These are phyloP conservation scores for Tetragonisca angustula DNA, from an alignment of 2,888 invertebrate genomes.

Conservation along the genomic window DNA sequence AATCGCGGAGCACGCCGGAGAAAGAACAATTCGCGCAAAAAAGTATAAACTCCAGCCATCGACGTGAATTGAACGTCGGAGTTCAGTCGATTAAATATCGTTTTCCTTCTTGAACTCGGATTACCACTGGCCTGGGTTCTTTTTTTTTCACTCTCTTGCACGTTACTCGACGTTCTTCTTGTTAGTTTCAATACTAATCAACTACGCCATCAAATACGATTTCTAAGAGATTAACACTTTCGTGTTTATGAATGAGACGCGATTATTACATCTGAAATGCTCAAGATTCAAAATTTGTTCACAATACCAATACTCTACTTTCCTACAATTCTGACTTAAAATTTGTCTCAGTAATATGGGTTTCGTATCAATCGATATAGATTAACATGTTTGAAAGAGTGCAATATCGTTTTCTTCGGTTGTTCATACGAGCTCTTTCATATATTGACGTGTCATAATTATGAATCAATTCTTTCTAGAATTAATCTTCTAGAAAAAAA, in stretches of 20 bases:
- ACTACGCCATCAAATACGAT: background rate
- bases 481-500: no score
- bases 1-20: background rate
- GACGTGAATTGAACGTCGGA: background rate
- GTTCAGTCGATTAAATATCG: constrained; percentile 34
- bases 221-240: background rate
- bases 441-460: no score
- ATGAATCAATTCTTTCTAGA: no score
- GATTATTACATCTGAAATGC: background rate
- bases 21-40: background rate
- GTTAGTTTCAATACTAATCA: background rate
- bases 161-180: no score
- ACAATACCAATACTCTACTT: no score
- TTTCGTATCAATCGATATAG: no score
- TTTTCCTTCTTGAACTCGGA: constrained; percentile 39
- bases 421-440: no score
- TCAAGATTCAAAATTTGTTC: no score
- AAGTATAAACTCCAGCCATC: background rate
- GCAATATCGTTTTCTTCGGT: no score
- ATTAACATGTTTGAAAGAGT: background rate
- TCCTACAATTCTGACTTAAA: no score
- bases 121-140: constrained; percentile 13
- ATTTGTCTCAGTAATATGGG: no score
- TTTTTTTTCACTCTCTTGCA: background rate
- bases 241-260: background rate